A percentile compares a stretch with the other conserved stretches of the same genome.
These are phyloP conservation scores for Thera britannica DNA, from an alignment of 2,888 invertebrate species.

Conservation along the genomic window DNA sequence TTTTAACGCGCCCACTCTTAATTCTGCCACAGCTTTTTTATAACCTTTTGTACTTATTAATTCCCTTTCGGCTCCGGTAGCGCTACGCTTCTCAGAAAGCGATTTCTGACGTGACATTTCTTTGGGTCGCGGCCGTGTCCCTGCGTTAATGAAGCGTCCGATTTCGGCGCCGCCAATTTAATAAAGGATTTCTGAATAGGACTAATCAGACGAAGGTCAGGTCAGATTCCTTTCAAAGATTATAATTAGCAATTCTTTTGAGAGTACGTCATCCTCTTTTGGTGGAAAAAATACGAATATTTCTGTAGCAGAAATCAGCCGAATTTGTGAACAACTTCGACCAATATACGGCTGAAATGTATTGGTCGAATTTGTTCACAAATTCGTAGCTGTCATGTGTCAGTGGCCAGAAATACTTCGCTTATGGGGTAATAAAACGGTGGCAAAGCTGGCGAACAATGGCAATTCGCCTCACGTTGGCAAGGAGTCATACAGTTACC, in stretches of 20 bases:
- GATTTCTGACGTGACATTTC: conserved; percentile 81
- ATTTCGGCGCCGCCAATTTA: conserved; percentile 74
- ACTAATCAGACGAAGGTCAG: conserved; percentile 63
- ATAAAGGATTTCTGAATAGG: conserved; percentile 56
- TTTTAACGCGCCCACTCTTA: conserved; percentile 81
- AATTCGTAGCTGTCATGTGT: conserved; percentile 42
- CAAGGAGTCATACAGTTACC: conserved; percentile 56
- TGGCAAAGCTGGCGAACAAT: conserved; percentile 69
- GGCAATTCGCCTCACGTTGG: conserved; percentile 61
- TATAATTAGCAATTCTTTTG: conserved; percentile 52
- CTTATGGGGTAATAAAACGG: conserved; percentile 62
- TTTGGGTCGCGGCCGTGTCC: conserved; percentile 71
- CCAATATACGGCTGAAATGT: conserved; percentile 1
- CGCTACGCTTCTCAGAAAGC: conserved; percentile 81
- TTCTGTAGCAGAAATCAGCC: not conserved
- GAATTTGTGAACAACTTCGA: too few species aligned
- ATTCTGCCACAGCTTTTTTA: conserved; percentile 84
- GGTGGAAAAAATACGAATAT: conserved; percentile 21
- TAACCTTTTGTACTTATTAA: conserved; percentile 84
- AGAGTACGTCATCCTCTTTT: conserved; percentile 36
- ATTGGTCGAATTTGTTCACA: conserved; percentile 29
- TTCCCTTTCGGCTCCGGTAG: conserved; percentile 82
- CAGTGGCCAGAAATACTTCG: conserved; percentile 44
- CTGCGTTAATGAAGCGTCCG: conserved; percentile 81
- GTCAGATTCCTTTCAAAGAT: conserved; percentile 51